Evolutionary conservation across 2,797 vertebrate genomes (phyloP).

Genomic region (Acanthurus leucopareius): DNA sequence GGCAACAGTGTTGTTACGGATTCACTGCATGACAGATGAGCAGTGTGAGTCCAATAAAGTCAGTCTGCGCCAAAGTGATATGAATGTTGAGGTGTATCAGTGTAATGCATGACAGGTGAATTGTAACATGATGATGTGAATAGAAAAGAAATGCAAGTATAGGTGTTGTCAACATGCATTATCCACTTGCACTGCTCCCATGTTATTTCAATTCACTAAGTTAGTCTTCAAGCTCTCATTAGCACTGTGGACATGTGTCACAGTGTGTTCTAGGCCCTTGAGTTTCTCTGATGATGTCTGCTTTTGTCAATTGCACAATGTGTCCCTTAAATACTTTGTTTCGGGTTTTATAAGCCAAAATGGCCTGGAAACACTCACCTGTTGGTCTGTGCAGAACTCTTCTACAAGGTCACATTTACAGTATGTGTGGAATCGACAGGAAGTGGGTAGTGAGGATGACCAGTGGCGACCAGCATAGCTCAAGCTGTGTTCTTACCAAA

Average conservation of each 20-base stretch:
- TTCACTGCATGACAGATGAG: background rate
- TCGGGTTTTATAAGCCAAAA: background rate
- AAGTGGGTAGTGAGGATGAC: background rate
- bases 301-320: background rate
- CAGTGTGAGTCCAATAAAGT: background rate
- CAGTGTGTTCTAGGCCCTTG: background rate
- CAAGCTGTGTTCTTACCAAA: too few species aligned
- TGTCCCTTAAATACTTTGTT: background rate
- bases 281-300: background rate
- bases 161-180: background rate
- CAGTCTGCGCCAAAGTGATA: background rate
- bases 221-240: background rate
- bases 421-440: background rate
- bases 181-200: background rate
- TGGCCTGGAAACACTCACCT: background rate
- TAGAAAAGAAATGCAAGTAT: background rate
- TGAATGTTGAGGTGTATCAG: background rate
- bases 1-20: background rate
- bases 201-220: background rate
- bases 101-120: background rate
- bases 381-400: background rate
- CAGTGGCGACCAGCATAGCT: background rate
- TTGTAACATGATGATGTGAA: background rate
- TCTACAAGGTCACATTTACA: background rate
- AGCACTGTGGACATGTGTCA: background rate